Evolutionary conservation across 2,113 vertebrate genomes (phyloP).

Genomic region (Muntiacus reevesi): DNA sequence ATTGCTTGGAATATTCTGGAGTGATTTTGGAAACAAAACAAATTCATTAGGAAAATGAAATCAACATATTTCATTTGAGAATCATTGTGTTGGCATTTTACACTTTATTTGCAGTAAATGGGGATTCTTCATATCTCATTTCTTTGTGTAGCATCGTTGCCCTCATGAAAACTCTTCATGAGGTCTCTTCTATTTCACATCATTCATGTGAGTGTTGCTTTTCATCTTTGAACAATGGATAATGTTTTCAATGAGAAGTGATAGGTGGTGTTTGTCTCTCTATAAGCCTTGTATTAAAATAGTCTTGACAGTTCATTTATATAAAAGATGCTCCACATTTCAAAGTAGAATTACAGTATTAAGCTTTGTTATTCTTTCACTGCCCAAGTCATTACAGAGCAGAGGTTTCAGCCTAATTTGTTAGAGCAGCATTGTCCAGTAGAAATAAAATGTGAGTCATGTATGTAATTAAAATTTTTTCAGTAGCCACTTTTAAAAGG

Average conservation of each 20-base stretch:
- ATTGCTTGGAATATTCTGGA: background rate
- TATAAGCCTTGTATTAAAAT: background rate
- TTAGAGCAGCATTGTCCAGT: too few species aligned
- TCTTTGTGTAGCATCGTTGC: background rate
- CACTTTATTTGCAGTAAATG: background rate
- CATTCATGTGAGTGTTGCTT: background rate
- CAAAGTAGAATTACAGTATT: background rate
- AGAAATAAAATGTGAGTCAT: background rate
- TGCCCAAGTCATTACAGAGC: background rate
- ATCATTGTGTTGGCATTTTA: background rate
- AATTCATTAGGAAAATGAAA: background rate
- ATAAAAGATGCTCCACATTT: background rate
- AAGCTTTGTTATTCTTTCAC: background rate
- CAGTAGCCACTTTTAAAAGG: background rate
- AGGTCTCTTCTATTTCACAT: background rate
- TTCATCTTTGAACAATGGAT: background rate
- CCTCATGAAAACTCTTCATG: background rate
- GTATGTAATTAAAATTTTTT: background rate
- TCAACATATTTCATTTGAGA: background rate
- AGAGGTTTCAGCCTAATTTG: background rate
- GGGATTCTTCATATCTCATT: background rate
- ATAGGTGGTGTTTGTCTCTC: background rate
- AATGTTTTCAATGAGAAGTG: background rate
- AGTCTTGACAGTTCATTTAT: background rate
- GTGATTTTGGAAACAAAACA: background rate